Conservation (phyloP, 2,888 invertebrate genomes). For the Gari tellinella region DNA sequence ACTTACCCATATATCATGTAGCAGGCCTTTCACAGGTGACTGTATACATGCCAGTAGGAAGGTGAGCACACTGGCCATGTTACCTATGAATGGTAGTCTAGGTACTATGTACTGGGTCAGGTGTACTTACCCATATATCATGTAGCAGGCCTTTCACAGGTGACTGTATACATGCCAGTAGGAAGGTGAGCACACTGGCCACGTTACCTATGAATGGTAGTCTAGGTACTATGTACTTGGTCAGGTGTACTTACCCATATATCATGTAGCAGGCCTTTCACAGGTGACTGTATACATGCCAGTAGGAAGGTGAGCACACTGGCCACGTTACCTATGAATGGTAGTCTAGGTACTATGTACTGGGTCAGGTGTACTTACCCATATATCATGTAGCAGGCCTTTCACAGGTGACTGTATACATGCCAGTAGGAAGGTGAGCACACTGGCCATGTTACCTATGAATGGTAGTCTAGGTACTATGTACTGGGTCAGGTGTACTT, state of each 20-base stretch:
- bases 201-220: constrained; percentile 74
- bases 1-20: constrained; percentile 78
- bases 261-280: constrained; percentile 72
- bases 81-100: constrained; percentile 72
- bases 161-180: constrained; percentile 72
- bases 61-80: constrained; percentile 67
- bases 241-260: constrained; percentile 75
- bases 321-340: constrained; percentile 72
- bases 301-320: constrained; percentile 71
- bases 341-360: constrained; percentile 66
- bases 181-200: constrained; percentile 68
- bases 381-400: constrained; percentile 74
- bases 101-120: too few species aligned
- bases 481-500: too few species aligned
- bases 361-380: constrained; percentile 74
- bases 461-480: constrained; percentile 69
- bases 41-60: constrained; percentile 73
- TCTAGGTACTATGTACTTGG: too few species aligned
- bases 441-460: constrained; percentile 71
- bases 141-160: constrained; percentile 71
- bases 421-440: constrained; percentile 70
- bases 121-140: constrained; percentile 76
- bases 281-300: constrained; percentile 72
- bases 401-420: constrained; percentile 72
- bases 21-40: constrained; percentile 69